Evolutionary conservation across 1,140 invertebrate species (phyloP), one percentile per base, ranked within the genome.

Genomic region (Drosophila sechellia): DNA sequence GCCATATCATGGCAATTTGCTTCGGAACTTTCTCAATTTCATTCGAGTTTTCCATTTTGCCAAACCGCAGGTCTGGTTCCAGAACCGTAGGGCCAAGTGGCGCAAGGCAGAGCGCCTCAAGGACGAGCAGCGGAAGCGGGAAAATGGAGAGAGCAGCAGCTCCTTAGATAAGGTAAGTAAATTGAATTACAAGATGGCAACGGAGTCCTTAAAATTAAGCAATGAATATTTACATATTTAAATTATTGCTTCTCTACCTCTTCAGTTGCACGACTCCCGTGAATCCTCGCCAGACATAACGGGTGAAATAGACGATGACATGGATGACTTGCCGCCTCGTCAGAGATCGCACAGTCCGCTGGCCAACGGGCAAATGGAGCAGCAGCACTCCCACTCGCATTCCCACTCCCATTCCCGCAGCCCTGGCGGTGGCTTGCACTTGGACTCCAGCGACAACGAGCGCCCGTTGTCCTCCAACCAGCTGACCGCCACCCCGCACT

Each of bases 1-100:
- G 59, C 50, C 77, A 61, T 65, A 81, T 57, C 52, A 81, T 66
- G 70, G 58, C 79, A 76, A 80, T 89, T 80, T 86, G 52, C 69
- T 50, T 5, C 35, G n/a, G 48, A 80, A 89, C 84, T 89, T 89
- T 81, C 22, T 17, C 65, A 76, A 61, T 75, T 53, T 66, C 40
- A 55, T 56, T 49, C 22, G 42, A 35, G 6, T 10, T n/a, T 13
- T 6, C 46, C 75, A 6, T 20, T 3, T 31, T 39, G 10, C 10
- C 3, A 42, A 45, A 13, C 27, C 50, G 11, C 90, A 98, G 97
- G 97, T 98, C 2, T 98, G 97, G 97, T 98, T 98, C 91, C 97
- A 98, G 95, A 98, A 98, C 92, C 94, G 97, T 35, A 93, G 97
- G 46, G 97, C 97, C 35, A 98, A 98, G 93, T 98, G 97, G 97